Conservation (phyloP, 2,888 invertebrate species). For the Archips xylosteana region DNA sequence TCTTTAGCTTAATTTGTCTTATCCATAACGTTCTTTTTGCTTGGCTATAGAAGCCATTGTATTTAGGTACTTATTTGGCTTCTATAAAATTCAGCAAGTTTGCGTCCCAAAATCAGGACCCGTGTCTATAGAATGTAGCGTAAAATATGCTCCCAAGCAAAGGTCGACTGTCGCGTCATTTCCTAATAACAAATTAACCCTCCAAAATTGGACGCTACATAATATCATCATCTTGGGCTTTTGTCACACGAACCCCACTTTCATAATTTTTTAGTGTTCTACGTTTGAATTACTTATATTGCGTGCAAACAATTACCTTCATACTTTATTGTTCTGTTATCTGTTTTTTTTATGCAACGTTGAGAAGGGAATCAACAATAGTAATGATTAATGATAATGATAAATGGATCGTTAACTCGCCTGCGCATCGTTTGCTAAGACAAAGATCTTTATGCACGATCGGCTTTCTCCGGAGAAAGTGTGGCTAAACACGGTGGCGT, state of each 20-base stretch:
- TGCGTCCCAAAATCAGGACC: no score
- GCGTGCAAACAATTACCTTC: slow-evolving; percentile 2
- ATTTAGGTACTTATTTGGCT: neutral
- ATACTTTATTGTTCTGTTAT: slow-evolving; percentile 13
- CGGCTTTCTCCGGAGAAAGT: slow-evolving; percentile 83
- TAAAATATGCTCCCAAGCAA: no score
- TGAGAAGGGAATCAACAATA: slow-evolving; percentile 21
- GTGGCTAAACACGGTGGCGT: slow-evolving; percentile 71
- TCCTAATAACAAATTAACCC: slow-evolving; percentile 2
- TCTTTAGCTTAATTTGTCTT: neutral
- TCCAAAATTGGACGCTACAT: neutral
- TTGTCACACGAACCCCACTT: no score
- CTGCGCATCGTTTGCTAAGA: slow-evolving; percentile 52
- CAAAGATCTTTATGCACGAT: slow-evolving; percentile 79
- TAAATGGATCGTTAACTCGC: slow-evolving; percentile 35
- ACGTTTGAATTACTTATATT: neutral
- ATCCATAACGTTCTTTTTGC: neutral
- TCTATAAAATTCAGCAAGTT: no score
- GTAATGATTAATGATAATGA: slow-evolving; percentile 37
- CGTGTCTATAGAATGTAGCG: no score
- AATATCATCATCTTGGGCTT: neutral
- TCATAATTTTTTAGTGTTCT: no score
- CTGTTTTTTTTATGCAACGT: neutral
- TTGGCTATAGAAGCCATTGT: no score
- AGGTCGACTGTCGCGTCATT: no score